These are phyloP conservation scores for Clarias magur DNA, from an alignment of 2,113 vertebrate genomes.

Conservation along the genomic window DNA sequence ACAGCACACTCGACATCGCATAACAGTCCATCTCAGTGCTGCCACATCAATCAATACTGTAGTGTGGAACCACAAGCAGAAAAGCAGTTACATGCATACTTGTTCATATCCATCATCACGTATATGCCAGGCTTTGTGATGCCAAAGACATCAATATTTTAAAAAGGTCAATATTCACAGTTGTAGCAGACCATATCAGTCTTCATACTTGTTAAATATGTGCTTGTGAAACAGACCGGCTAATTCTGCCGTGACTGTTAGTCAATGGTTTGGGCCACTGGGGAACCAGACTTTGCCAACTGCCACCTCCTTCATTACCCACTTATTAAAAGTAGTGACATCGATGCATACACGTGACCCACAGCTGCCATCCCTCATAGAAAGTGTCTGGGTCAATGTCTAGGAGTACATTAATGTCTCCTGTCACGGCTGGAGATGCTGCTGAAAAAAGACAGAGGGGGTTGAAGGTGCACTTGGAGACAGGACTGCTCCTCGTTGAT, in stretches of 20 bases:
- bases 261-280: not conserved
- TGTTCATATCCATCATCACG: constrained; percentile 1
- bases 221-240: no score
- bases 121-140: not conserved
- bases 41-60: constrained; percentile 21
- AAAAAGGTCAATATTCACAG: not conserved
- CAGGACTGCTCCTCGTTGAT: constrained; percentile 32
- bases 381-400: not conserved
- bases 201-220: not conserved
- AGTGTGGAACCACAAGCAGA: not conserved
- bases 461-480: constrained; percentile 25
- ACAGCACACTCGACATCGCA: constrained; percentile 21
- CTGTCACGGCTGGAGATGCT: not conserved
- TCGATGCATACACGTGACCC: not conserved
- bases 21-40: not conserved
- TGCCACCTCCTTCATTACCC: not conserved
- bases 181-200: not conserved
- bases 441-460: not conserved
- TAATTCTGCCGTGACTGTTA: not conserved
- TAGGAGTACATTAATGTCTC: not conserved
- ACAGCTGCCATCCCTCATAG: not conserved
- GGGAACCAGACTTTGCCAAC: not conserved
- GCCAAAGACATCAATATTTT: constrained; percentile 1
- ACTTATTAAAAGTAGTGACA: not conserved
- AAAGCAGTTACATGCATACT: not conserved